phyloP scores from a whole-genome alignment of 2,797 vertebrate species.

The Vireo griseus region DNA sequence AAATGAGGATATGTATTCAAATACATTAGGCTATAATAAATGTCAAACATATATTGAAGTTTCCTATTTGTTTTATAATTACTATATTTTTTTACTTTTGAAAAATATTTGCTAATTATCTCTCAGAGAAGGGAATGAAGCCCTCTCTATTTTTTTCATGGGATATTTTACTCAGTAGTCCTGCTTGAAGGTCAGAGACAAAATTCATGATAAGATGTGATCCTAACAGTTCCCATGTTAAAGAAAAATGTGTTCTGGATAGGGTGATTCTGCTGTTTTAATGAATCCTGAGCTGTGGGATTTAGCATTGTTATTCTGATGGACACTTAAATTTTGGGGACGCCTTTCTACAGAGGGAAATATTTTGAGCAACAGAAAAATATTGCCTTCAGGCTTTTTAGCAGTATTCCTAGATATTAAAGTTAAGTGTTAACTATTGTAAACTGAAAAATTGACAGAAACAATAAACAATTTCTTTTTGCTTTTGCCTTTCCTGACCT shows the following conservation, averaged over 20 bases:
- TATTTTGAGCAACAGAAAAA: neutral
- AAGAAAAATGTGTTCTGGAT: neutral
- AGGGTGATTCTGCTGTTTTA: neutral
- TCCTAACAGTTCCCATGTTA: neutral
- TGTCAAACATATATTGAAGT: slow-evolving; percentile 6
- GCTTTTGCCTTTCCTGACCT: neutral
- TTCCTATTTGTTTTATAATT: slow-evolving; percentile 34
- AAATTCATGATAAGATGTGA: neutral
- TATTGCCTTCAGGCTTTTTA: neutral
- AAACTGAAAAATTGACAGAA: neutral
- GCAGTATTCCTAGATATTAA: neutral
- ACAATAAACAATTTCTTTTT: neutral
- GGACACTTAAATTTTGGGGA: neutral
- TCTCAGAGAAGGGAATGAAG: neutral
- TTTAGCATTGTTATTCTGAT: neutral
- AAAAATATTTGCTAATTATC: slow-evolving; percentile 16
- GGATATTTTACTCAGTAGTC: neutral
- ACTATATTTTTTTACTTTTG: neutral
- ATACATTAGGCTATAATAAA: slow-evolving; percentile 49
- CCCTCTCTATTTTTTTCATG: neutral
- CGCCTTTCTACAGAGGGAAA: neutral
- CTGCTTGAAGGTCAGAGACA: neutral
- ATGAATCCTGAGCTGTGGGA: neutral
- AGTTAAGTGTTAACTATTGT: neutral
- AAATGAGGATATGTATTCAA: slow-evolving; percentile 15